phyloP scores from a whole-genome alignment of 1,140 invertebrate genomes.

The Drepana arcuata region DNA sequence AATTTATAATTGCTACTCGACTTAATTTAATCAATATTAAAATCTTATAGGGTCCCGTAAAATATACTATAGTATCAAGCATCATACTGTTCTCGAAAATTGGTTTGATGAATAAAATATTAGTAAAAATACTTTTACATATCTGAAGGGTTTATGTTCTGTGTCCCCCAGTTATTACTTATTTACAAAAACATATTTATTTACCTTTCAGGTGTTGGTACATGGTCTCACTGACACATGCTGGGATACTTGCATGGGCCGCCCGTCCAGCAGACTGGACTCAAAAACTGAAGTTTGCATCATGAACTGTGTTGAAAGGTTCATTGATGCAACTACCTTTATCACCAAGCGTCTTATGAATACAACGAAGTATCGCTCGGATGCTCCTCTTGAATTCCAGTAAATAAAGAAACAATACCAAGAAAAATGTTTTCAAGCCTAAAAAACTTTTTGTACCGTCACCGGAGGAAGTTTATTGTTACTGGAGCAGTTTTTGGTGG shows the following conservation, averaged over 20 bases:
- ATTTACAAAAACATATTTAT: too few relatives aligned
- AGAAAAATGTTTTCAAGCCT: constrained; percentile 79
- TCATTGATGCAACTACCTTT: constrained; percentile 80
- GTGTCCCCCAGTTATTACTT: too few relatives aligned
- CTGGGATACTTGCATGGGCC: constrained; percentile 83
- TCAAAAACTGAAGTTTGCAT: constrained; percentile 78
- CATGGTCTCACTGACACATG: constrained; percentile 80
- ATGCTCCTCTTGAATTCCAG: constrained; percentile 51
- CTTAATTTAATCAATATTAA: too few relatives aligned
- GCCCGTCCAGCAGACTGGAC: constrained; percentile 76
- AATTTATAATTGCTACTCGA: too few relatives aligned
- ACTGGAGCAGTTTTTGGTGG: constrained; percentile 83
- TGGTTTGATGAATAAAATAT: too few relatives aligned
- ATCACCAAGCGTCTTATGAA: constrained; percentile 75
- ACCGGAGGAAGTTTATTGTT: constrained; percentile 84
- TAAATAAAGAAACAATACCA: constrained; percentile 21
- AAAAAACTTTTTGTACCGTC: constrained; percentile 83
- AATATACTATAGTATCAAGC: too few relatives aligned
- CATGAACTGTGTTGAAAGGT: constrained; percentile 82
- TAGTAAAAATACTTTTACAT: not conserved
- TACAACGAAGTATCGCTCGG: constrained; percentile 54
- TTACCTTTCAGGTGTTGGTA: constrained; percentile 71
- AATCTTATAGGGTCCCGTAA: too few relatives aligned
- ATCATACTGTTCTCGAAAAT: too few relatives aligned
- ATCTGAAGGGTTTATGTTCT: too few relatives aligned